A percentile compares a stretch with the other conserved stretches of the same genome.
Evolutionary conservation across 2,113 vertebrate genomes (phyloP).

Genomic region (Acrocephalus arundinaceus): DNA sequence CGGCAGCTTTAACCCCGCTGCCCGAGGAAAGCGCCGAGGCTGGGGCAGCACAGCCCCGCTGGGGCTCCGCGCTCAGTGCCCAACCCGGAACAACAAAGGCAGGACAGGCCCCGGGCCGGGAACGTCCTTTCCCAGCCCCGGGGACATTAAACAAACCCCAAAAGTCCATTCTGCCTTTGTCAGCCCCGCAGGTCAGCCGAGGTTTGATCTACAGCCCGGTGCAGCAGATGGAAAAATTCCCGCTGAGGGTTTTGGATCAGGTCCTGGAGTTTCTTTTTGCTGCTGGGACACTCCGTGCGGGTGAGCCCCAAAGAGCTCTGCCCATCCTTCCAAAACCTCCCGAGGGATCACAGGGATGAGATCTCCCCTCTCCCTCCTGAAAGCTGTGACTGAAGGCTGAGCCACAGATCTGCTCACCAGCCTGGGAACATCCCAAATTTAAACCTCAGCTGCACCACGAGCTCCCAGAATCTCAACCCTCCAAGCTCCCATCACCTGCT

Average conservation of each 20-base stretch:
- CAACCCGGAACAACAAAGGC: constrained; percentile 41
- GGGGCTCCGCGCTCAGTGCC: background rate
- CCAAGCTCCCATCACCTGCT: background rate
- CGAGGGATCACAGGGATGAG: accelerated
- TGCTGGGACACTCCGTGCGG: accelerated
- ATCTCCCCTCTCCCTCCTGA: background rate
- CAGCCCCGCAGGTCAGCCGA: background rate
- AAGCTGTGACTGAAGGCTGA: accelerated
- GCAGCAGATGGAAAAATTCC: background rate
- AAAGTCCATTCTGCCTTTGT: constrained; percentile 5
- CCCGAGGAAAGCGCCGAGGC: background rate
- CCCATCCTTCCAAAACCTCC: background rate
- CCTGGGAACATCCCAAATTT: background rate
- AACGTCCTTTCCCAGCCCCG: constrained; percentile 38
- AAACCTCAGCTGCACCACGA: background rate
- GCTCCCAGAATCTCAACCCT: background rate
- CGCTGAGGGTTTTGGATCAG: background rate
- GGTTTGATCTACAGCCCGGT: constrained; percentile 29
- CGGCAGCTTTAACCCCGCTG: background rate
- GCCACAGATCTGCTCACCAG: background rate
- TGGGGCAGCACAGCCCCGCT: background rate
- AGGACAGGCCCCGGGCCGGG: background rate
- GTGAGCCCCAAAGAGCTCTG: background rate
- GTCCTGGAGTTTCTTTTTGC: background rate
- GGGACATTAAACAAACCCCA: constrained; percentile 62